A percentile compares a stretch with the other conserved stretches of the same genome.
Conservation (phyloP, 2,113 vertebrate genomes). For the Neopipo cinnamomea region DNA sequence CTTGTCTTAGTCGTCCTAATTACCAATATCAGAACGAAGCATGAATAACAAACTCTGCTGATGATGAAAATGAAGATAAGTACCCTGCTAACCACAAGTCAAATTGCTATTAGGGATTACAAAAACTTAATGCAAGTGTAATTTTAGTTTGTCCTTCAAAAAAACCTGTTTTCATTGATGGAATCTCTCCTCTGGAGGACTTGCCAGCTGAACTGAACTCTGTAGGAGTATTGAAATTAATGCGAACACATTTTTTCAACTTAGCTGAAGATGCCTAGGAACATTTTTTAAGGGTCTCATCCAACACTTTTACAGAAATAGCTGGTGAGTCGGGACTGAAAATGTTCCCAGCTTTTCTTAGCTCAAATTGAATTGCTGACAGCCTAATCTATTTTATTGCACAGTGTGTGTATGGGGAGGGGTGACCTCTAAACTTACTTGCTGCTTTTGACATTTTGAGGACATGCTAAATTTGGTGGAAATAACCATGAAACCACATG, state of each 20-base stretch:
- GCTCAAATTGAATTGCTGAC: neutral
- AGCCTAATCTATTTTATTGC: neutral
- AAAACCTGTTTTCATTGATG: neutral
- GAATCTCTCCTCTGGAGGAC: neutral
- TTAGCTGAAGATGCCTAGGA: neutral
- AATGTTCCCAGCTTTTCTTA: neutral
- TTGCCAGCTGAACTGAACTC: neutral
- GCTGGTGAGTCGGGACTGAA: neutral
- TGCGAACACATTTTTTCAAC: neutral
- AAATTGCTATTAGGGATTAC: neutral
- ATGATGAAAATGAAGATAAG: neutral
- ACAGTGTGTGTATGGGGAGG: neutral
- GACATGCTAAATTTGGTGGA: neutral
- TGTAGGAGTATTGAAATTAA: neutral
- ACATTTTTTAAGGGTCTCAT: neutral
- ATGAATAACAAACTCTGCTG: neutral
- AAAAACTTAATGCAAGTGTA: neutral
- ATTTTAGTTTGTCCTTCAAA: neutral
- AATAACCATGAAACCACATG: neutral
- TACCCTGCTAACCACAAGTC: neutral
- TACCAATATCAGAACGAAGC: neutral
- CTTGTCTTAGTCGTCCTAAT: neutral
- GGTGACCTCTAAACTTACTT: neutral
- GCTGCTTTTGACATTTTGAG: neutral
- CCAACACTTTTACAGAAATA: neutral